Evolutionary conservation across 92 coral and sea anemone genomes (phyloP), one percentile per base, ranked within the genome.

Genomic region (Ricordea florida): DNA sequence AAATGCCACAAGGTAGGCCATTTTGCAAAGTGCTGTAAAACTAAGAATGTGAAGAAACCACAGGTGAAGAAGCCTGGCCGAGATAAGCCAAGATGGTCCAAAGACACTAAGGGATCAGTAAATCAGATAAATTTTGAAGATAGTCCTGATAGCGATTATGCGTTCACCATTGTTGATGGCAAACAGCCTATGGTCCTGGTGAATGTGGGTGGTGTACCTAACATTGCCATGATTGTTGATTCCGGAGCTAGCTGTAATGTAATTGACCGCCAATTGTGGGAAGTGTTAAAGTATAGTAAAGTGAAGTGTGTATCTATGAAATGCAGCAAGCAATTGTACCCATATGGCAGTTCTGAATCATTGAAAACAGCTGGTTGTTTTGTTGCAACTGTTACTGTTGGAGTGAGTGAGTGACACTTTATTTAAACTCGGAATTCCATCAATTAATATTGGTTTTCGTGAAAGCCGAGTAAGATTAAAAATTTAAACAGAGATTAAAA

Each of bases 231-330:
- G 32, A 74, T 87, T 21, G 71, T 87, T 13, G 89, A 81, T 41
- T 87, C 92, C 0, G 85, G 92, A 44, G 89, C 89, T 3, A 69
- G 82, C 57, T 76, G 85, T 38, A 86, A 86, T 58, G 78, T 86
- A 5, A 49, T 86, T 37, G 92, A 86, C 47, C 30, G 82, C 20
- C 37, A 65, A 36, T 46, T 57, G 45, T 82, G 89, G 82, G 86
- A 80, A 57, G 25, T 10, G 15, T 32, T 83, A 47, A 83, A 83
- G 40, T 15, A 44, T 22, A 64, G 32, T 26, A 66, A 56, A 58
- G 77, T 80, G 35, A 38, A 58, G 27, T 66, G 92, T 66, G 80
- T 37, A 9, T 70, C 88, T 16, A 37, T 18, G 40, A 87, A 69
- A 58, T 45, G 23, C 41, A 49, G 11, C 9, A 75, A 48, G 42